Evolutionary conservation across 2,797 vertebrate species (phyloP).

Genomic region (Florisuga fusca): DNA sequence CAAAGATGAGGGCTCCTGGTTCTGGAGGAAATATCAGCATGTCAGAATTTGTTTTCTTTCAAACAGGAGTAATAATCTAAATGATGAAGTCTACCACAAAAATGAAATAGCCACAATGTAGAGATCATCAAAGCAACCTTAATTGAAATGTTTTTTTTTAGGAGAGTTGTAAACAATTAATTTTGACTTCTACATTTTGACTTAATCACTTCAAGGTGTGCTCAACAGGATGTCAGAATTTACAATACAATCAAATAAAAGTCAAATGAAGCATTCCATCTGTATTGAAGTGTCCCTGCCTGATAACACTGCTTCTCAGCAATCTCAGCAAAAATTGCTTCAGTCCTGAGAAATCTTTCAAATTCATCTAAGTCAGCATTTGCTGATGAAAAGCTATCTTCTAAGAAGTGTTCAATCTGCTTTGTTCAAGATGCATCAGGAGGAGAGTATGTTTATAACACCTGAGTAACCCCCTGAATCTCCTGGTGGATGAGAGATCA

Average conservation of each 20-base stretch:
- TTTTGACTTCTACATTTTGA: background rate
- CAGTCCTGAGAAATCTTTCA: background rate
- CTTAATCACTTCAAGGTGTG: slow-evolving; percentile 6
- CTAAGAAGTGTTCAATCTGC: background rate
- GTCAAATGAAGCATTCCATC: background rate
- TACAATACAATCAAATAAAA: slow-evolving; percentile 16
- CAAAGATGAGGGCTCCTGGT: background rate
- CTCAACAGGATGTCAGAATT: background rate
- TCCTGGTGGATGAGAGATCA: background rate
- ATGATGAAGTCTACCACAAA: background rate
- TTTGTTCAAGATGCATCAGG: background rate
- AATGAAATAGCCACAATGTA: background rate
- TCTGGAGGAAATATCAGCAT: background rate
- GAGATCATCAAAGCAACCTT: background rate
- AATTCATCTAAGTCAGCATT: background rate
- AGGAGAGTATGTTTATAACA: background rate
- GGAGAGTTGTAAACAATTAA: background rate
- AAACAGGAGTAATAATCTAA: background rate
- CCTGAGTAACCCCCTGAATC: background rate
- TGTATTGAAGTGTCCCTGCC: slow-evolving; percentile 3
- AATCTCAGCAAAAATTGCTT: slow-evolving; percentile 12
- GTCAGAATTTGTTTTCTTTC: background rate
- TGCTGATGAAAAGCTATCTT: slow-evolving; percentile 7
- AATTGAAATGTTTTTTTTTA: slow-evolving; percentile 6
- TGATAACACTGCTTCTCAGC: background rate